phyloP scores from a whole-genome alignment of 1,140 invertebrate genomes.

The Sesamia nonagrioides region DNA sequence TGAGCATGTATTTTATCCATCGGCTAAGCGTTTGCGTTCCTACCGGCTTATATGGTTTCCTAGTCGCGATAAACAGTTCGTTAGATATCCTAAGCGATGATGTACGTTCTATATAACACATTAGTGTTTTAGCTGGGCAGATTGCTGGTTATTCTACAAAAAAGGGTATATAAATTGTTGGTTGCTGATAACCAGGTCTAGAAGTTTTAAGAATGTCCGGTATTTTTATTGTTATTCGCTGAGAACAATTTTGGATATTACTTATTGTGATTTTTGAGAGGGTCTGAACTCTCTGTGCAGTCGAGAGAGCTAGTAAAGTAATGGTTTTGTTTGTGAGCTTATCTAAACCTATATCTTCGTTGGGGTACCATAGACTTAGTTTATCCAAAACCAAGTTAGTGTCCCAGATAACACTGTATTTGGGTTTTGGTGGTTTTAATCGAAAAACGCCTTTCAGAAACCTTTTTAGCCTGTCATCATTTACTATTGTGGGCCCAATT shows the following conservation, averaged over 20 bases:
- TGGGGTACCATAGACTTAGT: not conserved
- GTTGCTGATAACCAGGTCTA: not conserved
- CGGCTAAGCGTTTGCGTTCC: not conserved
- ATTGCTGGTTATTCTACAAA: not conserved
- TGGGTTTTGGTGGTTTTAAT: conserved; percentile 49
- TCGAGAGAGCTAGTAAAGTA: not conserved
- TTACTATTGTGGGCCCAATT: not conserved
- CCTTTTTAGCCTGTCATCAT: conserved; percentile 52
- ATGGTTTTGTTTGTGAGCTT: not conserved
- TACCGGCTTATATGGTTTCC: not conserved
- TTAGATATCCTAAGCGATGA: not conserved
- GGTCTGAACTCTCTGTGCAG: not conserved
- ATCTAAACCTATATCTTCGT: not conserved
- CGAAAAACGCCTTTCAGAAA: conserved; percentile 54
- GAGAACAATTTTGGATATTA: not conserved
- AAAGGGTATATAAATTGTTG: not conserved
- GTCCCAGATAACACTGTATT: conserved; percentile 55
- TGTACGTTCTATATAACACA: not conserved
- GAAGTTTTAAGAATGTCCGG: not conserved
- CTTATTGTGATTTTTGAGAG: not conserved
- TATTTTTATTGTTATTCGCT: not conserved
- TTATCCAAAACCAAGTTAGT: not conserved
- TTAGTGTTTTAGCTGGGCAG: not conserved
- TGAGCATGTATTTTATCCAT: not conserved
- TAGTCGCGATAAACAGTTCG: not conserved